These are phyloP conservation scores for Chrysaora quinquecirrha DNA, from an alignment of 30 jellyfish, hydroid and myxozoan species.

Conservation along the genomic window DNA sequence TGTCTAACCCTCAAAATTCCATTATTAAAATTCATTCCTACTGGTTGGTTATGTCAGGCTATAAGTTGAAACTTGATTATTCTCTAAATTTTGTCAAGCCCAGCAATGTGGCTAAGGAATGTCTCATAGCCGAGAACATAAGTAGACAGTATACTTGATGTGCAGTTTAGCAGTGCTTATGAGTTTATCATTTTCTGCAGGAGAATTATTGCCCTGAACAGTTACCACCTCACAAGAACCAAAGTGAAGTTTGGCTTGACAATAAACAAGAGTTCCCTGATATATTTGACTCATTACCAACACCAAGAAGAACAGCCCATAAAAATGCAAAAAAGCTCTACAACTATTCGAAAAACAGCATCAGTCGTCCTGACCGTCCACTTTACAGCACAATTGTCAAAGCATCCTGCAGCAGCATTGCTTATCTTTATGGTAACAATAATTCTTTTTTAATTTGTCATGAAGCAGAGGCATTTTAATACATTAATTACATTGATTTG, in stretches of 20 bases:
- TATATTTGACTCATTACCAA: constrained; percentile 51
- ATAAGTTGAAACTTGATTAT: too few species aligned
- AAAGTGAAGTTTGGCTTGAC: constrained; percentile 52
- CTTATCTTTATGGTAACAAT: constrained; percentile 25
- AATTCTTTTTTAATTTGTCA: constrained; percentile 23
- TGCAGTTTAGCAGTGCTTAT: too few species aligned
- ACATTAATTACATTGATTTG: neutral
- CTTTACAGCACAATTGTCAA: constrained; percentile 80
- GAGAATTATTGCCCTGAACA: constrained; percentile 25
- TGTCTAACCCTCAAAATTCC: too few species aligned
- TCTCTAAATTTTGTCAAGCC: too few species aligned
- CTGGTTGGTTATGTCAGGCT: too few species aligned
- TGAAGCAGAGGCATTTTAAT: constrained; percentile 21
- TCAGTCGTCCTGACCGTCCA: constrained; percentile 29
- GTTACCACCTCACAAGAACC: neutral
- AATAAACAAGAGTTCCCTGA: constrained; percentile 68
- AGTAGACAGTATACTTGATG: too few species aligned
- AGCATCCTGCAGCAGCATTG: constrained; percentile 68
- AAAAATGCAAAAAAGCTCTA: constrained; percentile 34
- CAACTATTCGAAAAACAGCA: neutral
- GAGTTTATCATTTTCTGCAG: constrained; percentile 21
- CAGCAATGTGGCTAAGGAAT: too few species aligned
- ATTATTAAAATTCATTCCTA: too few species aligned
- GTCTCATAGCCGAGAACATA: too few species aligned
- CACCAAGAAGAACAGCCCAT: constrained; percentile 55